These are phyloP conservation scores for Gymnobelideus leadbeateri DNA, from an alignment of 2,113 vertebrate genomes.

Conservation along the genomic window DNA sequence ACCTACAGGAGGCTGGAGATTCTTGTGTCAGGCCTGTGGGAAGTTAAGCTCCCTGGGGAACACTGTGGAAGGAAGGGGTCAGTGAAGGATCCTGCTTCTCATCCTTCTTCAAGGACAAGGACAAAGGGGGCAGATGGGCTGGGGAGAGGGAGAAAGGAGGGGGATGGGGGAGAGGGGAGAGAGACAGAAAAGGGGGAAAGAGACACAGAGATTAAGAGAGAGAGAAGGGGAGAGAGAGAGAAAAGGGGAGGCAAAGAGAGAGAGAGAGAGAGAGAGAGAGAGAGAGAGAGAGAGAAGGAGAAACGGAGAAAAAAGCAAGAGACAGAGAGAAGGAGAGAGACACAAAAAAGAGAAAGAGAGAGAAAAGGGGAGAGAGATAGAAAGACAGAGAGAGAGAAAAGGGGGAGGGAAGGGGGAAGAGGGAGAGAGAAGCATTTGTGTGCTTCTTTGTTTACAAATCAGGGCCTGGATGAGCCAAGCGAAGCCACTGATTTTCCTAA, in stretches of 20 bases:
- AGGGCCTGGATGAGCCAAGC: neutral
- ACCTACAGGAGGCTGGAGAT: neutral
- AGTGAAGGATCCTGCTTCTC: neutral
- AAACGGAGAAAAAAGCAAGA: neutral
- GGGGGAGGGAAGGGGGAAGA: neutral
- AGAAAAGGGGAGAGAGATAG: neutral
- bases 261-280: neutral
- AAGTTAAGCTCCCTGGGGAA: neutral
- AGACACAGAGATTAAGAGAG: neutral
- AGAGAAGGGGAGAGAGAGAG: too few relatives aligned
- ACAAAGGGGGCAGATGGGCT: neutral
- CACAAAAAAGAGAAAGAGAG: too few relatives aligned
- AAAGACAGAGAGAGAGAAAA: neutral
- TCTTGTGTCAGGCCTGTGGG: neutral
- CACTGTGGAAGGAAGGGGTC: neutral
- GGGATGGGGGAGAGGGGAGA: fast-evolving
- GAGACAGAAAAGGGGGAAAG: fast-evolving
- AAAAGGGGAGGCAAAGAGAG: neutral
- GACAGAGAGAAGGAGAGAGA: neutral
- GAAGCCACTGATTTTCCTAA: neutral
- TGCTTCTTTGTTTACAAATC: neutral
- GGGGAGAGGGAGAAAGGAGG: fast-evolving
- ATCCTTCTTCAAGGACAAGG: neutral
- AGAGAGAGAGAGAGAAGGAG: neutral
- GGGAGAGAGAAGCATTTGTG: neutral